Evolutionary conservation across 2,888 invertebrate species (phyloP).

Genomic region (Anarsia innoxiella): DNA sequence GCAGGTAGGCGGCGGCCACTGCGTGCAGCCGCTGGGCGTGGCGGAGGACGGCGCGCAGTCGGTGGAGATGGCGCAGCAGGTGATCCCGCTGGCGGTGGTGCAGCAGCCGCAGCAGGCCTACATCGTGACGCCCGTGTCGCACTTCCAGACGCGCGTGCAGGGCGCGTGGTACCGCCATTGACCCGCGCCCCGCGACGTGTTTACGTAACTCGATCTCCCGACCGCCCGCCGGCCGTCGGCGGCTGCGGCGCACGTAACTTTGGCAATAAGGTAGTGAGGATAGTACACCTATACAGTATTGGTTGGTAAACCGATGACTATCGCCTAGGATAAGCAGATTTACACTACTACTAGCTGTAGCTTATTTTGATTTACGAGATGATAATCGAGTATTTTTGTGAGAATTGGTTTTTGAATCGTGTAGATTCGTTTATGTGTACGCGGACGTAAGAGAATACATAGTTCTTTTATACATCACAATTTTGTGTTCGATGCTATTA

Average conservation of each 20-base stretch:
- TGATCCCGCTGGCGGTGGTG: slow-evolving; percentile 78
- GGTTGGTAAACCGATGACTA: slow-evolving; percentile 55
- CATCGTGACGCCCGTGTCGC: slow-evolving; percentile 79
- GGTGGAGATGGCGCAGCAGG: slow-evolving; percentile 78
- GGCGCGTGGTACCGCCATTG: slow-evolving; percentile 75
- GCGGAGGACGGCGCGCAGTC: slow-evolving; percentile 69
- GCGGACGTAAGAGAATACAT: too few species aligned
- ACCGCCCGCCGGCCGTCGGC: slow-evolving; percentile 37
- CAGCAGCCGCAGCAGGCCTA: slow-evolving; percentile 79
- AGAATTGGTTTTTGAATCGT: slow-evolving; percentile 12
- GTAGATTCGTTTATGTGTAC: too few species aligned
- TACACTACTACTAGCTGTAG: slow-evolving; percentile 63
- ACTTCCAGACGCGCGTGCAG: slow-evolving; percentile 78
- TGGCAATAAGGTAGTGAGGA: slow-evolving; percentile 64
- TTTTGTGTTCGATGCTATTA: too few species aligned
- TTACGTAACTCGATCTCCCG: slow-evolving; percentile 40
- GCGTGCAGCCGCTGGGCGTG: slow-evolving; percentile 69
- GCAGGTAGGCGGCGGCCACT: slow-evolving; percentile 65
- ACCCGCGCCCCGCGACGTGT: slow-evolving; percentile 30
- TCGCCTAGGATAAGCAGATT: slow-evolving; percentile 60
- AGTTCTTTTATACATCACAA: too few species aligned
- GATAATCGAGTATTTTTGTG: slow-evolving; percentile 36
- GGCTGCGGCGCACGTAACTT: too few species aligned
- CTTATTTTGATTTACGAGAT: too few species aligned
- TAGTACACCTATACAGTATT: slow-evolving; percentile 65